These are phyloP conservation scores for Halictus quadricinctus DNA, from an alignment of 2,888 invertebrate genomes.

Conservation along the genomic window DNA sequence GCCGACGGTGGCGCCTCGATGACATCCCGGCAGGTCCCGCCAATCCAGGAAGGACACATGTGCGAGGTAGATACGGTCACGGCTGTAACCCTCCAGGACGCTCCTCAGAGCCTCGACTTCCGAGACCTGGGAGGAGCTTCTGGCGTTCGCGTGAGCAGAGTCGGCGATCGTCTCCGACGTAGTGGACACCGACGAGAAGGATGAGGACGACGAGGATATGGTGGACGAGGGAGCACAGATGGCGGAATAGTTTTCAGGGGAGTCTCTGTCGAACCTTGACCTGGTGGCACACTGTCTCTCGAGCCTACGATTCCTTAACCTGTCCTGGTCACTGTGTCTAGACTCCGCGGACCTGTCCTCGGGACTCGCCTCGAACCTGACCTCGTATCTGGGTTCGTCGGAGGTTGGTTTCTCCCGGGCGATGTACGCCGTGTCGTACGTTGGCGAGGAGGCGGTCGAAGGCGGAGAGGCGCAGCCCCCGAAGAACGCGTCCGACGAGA, in stretches of 20 bases:
- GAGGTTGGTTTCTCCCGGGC: constrained; percentile 17
- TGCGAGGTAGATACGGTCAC: constrained; percentile 81
- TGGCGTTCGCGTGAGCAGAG: constrained; percentile 40
- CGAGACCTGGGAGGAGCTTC: constrained; percentile 43
- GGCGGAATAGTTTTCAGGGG: constrained; percentile 6
- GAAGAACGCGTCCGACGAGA: constrained; percentile 56
- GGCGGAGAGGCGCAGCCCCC: constrained; percentile 57
- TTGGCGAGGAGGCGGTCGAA: constrained; percentile 59
- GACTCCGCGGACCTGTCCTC: neutral
- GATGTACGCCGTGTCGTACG: constrained; percentile 33
- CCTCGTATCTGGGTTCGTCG: neutral
- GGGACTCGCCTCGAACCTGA: neutral
- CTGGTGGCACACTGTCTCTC: constrained; percentile 46
- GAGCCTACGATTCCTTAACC: constrained; percentile 47
- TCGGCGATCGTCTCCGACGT: constrained; percentile 50
- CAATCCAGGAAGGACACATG: constrained; percentile 82
- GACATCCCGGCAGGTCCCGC: constrained; percentile 80
- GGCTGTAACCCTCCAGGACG: constrained; percentile 77
- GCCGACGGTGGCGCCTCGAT: constrained; percentile 47
- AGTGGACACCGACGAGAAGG: constrained; percentile 64
- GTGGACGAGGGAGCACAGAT: constrained; percentile 35
- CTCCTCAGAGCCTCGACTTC: constrained; percentile 68
- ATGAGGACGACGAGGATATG: constrained; percentile 60
- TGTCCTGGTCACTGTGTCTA: constrained; percentile 31
- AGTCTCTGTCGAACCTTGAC: constrained; percentile 22